These are phyloP conservation scores for Channa maculata DNA, from an alignment of 2,113 vertebrate species.

Conservation along the genomic window DNA sequence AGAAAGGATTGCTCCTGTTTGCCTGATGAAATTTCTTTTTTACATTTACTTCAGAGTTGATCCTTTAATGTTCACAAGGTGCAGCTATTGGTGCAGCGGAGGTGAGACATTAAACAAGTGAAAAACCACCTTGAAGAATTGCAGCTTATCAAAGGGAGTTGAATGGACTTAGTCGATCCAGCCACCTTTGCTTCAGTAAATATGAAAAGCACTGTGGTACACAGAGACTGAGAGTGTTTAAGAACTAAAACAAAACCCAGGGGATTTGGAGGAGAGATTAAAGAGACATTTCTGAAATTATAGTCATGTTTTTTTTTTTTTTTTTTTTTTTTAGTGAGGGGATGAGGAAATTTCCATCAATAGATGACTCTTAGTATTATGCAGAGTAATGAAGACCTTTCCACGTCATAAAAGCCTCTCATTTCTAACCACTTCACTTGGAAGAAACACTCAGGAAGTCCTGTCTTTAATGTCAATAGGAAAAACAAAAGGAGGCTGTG, in stretches of 20 bases:
- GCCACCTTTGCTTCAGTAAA: constrained; percentile 28
- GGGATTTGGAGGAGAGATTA: constrained; percentile 34
- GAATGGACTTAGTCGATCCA: constrained; percentile 40
- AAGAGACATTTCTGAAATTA: constrained; percentile 55
- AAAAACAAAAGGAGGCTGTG: constrained; percentile 64
- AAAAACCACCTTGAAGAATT: constrained; percentile 57
- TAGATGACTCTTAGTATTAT: constrained; percentile 52
- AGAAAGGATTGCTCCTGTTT: constrained; percentile 12
- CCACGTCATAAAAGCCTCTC: constrained; percentile 65
- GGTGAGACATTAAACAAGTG: constrained; percentile 19
- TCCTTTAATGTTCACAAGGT: constrained; percentile 39
- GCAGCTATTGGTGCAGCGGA: constrained; percentile 4
- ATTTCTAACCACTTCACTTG: constrained; percentile 66
- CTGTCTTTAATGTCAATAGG: constrained; percentile 54
- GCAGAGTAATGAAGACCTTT: constrained; percentile 67
- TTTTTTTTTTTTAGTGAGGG: constrained; percentile 10
- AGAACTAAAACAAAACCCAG: constrained; percentile 26
- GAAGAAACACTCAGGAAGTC: constrained; percentile 63
- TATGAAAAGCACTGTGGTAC: constrained; percentile 23
- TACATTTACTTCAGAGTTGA: constrained; percentile 39
- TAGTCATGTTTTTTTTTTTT: constrained; percentile 29
- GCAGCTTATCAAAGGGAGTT: constrained; percentile 39
- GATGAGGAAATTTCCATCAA: constrained; percentile 66
- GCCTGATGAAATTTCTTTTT: constrained; percentile 40
- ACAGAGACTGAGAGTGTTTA: constrained; percentile 20